Base-by-base conservation (phyloP, 2,113 vertebrate genomes). In the Oophaga pumilio region DNA sequence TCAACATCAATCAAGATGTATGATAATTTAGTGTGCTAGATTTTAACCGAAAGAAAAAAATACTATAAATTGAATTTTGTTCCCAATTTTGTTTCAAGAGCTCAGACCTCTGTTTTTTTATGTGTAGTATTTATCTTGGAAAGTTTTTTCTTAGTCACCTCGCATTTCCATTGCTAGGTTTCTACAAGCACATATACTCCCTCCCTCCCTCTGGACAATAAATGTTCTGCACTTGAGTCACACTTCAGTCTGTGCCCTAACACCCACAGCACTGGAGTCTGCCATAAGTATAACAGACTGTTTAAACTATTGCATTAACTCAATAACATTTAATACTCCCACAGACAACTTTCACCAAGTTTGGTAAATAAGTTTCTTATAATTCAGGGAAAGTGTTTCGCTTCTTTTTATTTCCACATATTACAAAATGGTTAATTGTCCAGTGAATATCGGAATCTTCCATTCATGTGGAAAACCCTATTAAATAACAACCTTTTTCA, bases 251-350 rank as follows among this genome's bases (percentile, higher is more conserved):
- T 78, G 76, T 78, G 53, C 76, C 76, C 50, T 78, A 28, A 78
- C 22, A 53, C 22, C 76, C 76, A 78, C 50, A 53, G n/a, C 6
- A 15, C 43, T 78, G 76, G 22, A 78, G n/a, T 26, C n/a, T 78
- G 20, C 76, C 50, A 78, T 78, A 50, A 50, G 53, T 78, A 15
- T 78, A 24, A 77, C 49, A n/a, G 76, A 57, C 76, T 56, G 53
- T 56, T 56, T 78, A 78, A 78, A 78, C 52, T 78, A 57, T 78
- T 78, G n/a, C 76, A 78, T 78, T 78, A 24, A 15, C 74, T 76
- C 28, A 62, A 6, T 43, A 62, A 62, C 43, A 82, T 82, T 64
- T 60, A 43, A 22, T n/a, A 64, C 57, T 81, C 59, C 59, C 59
- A 62, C 79, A 13, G 59, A 62, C 59, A 81, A 11, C 79, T 64